Evolutionary conservation across 35 echinoderm and acorn worm species (phyloP), one percentile per base, ranked within the genome.

Genomic region (Lytechinus variegatus): DNA sequence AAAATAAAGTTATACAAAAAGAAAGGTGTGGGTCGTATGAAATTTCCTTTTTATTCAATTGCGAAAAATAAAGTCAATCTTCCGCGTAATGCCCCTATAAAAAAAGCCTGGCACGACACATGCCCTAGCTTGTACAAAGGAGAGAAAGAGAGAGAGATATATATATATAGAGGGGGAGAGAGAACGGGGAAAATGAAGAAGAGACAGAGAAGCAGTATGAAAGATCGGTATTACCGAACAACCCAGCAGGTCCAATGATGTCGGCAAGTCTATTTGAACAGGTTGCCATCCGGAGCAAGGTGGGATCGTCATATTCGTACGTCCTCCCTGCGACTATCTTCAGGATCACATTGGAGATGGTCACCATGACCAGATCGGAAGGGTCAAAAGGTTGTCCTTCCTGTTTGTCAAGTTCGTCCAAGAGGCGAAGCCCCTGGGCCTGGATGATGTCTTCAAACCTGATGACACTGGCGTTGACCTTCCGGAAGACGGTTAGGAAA

Each of bases 391-490:
- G 28, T 5, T 93, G 0, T 27, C 54, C 92, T 27, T 24, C 92
- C 9, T 14, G 27, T 5, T 27, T 3, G 0, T 93, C 92, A 12
- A 93, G 10, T 12, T 54, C 92, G n/a, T 55, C 24, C 29, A 93
- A 54, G 53, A 93, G 55, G 10, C 92, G 52, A 9, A 11, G 53
- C 6, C 52, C 92, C 54, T 93, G 92, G 1, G 13, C 11, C 53
- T 6, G 28, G 53, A 93, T 93, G 92, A 93, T 93, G 29, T 93
- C 92, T 54, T 93, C 92, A 28, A 93, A 93, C 54, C 16, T 57
- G 54, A 93, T 93, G 92, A 93, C 92, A 24, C 92, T 93, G 14
- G 52, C n/a, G 54, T 93, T 93, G 53, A 93, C 92, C 55, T 93
- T 93, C 3, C 92, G 52, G 54, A 93, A 93, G 12, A 93, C 92